Evolutionary conservation across 2,797 vertebrate genomes (phyloP).

Genomic region (Acestrorhynchus altus): DNA sequence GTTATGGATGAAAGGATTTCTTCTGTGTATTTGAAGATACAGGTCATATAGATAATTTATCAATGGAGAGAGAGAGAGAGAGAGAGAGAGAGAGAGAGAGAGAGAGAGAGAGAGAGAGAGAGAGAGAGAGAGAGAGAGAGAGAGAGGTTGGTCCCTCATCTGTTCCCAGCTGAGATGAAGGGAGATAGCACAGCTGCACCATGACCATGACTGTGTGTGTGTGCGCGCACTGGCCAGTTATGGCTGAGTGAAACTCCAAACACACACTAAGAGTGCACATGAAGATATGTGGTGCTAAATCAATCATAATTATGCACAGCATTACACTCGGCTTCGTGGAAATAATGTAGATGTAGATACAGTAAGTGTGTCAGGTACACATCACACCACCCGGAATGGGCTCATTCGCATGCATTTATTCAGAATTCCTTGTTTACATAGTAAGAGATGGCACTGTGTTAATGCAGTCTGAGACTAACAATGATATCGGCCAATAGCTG

Average conservation of each 20-base stretch:
- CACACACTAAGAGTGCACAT: neutral
- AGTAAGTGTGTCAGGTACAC: neutral
- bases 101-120: too few relatives aligned
- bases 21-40: neutral
- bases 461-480: neutral
- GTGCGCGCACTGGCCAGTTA: neutral
- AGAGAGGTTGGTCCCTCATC: neutral
- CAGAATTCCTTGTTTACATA: neutral
- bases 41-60: neutral
- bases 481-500: too few relatives aligned
- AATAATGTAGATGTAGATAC: neutral
- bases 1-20: neutral
- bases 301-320: neutral
- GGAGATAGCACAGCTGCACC: slow-evolving; percentile 18
- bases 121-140: too few relatives aligned
- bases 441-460: neutral
- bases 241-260: neutral
- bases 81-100: neutral
- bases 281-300: neutral
- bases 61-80: neutral
- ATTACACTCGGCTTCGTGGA: neutral
- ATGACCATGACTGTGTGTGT: neutral
- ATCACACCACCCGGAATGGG: too few relatives aligned
- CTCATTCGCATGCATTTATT: neutral
- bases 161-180: slow-evolving; percentile 7